Evolutionary conservation across 2,113 vertebrate species (phyloP).

Genomic region (Prolemur simus): DNA sequence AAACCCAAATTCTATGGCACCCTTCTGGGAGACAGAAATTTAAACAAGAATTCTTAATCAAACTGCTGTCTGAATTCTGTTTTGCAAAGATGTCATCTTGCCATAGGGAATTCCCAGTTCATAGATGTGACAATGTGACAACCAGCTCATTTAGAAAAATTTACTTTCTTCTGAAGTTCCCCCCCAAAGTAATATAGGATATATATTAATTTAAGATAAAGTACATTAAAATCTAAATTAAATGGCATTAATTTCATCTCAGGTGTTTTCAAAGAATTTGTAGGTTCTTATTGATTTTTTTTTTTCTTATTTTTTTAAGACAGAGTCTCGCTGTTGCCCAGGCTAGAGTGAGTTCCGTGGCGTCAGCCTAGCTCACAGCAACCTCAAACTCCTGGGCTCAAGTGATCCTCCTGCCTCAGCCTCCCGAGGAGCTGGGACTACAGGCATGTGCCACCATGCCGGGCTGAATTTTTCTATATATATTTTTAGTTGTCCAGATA

Average conservation of each 20-base stretch:
- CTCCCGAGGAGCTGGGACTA: too few species aligned
- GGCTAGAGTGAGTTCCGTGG: too few species aligned
- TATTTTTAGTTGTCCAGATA: too few species aligned
- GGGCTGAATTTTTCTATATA: too few species aligned
- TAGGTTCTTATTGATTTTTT: background rate
- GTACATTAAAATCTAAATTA: constrained; percentile 31
- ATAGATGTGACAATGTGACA: constrained; percentile 24
- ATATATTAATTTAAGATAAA: background rate
- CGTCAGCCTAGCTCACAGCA: too few species aligned
- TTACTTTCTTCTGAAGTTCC: background rate
- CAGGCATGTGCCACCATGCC: too few species aligned
- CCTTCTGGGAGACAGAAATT: background rate
- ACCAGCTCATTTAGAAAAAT: constrained; percentile 43
- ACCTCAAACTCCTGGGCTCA: too few species aligned
- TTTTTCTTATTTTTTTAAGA: too few species aligned
- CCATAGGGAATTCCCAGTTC: constrained; percentile 16
- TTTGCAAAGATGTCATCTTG: background rate
- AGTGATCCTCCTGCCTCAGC: too few species aligned
- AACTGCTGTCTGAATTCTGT: background rate
- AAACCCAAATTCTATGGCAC: background rate
- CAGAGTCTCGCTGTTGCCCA: too few species aligned
- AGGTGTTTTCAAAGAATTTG: background rate
- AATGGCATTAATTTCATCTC: constrained; percentile 1
- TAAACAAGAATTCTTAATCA: constrained; percentile 47
- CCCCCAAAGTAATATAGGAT: background rate